A percentile compares a stretch with the other conserved stretches of the same genome.
These are phyloP conservation scores for Megaustenia siamemsis DNA, from an alignment of 2,888 invertebrate genomes.

Conservation along the genomic window DNA sequence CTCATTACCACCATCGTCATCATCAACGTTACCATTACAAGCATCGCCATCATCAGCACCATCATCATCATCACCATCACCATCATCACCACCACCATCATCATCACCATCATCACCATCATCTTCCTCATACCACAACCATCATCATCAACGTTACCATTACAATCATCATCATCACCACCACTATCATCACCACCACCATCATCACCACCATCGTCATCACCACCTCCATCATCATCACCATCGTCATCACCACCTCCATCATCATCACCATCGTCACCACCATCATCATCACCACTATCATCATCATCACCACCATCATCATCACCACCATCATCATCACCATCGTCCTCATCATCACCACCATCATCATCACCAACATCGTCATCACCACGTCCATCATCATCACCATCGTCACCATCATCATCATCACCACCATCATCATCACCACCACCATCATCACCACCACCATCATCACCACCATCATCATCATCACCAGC, in stretches of 20 bases:
- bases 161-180: not conserved
- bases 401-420: no score
- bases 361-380: no score
- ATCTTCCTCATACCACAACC: not conserved
- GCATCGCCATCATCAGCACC: not conserved
- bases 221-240: no score
- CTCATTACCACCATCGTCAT: not conserved
- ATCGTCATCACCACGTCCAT: no score
- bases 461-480: not conserved
- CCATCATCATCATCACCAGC: no score
- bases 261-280: slow-evolving; percentile 4
- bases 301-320: slow-evolving; percentile 4
- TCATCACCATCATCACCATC: not conserved
- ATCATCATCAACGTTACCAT: not conserved
- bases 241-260: no score
- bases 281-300: not conserved
- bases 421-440: not conserved
- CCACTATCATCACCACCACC: not conserved
- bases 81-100: not conserved
- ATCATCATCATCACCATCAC: not conserved
- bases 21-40: not conserved
- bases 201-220: not conserved
- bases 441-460: not conserved
- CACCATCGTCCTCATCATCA: no score
- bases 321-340: not conserved